These are phyloP conservation scores for Ceramica pisi DNA, from an alignment of 2,888 invertebrate species.

Conservation along the genomic window DNA sequence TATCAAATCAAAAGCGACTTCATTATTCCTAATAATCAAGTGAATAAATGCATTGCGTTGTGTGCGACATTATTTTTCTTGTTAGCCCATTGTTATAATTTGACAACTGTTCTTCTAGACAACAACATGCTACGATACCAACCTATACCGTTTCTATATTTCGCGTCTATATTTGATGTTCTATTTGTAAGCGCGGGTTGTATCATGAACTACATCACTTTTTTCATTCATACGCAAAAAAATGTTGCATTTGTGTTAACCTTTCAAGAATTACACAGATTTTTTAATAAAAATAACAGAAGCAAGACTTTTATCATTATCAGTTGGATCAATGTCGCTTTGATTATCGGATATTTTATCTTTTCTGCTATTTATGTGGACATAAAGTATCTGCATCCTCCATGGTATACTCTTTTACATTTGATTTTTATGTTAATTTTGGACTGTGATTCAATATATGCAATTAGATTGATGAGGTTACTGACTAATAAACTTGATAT, in stretches of 20 bases:
- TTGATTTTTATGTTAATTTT: not conserved
- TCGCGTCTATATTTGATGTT: constrained; percentile 11
- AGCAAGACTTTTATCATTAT: not conserved
- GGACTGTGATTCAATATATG: constrained; percentile 44
- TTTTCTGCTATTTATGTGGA: not conserved
- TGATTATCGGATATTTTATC: not conserved
- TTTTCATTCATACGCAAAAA: constrained; percentile 10
- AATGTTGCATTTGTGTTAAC: constrained; percentile 40
- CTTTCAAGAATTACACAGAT: constrained; percentile 42
- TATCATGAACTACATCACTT: constrained; percentile 22
- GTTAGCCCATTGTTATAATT: not conserved
- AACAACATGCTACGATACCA: constrained; percentile 3
- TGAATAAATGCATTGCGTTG: not conserved
- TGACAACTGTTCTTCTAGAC: not conserved
- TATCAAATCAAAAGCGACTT: constrained; percentile 14
- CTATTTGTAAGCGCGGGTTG: constrained; percentile 8
- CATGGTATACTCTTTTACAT: not conserved
- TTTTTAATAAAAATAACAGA: constrained; percentile 7
- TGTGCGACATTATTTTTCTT: not conserved
- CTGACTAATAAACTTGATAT: constrained; percentile 23
- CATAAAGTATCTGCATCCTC: not conserved
- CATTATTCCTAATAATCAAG: constrained; percentile 17
- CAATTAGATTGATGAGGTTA: constrained; percentile 26
- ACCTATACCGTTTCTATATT: constrained; percentile 1
- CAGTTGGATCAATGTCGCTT: constrained; percentile 30